phyloP scores from a whole-genome alignment of 2,113 vertebrate genomes.

The Onychostoma macrolepis region DNA sequence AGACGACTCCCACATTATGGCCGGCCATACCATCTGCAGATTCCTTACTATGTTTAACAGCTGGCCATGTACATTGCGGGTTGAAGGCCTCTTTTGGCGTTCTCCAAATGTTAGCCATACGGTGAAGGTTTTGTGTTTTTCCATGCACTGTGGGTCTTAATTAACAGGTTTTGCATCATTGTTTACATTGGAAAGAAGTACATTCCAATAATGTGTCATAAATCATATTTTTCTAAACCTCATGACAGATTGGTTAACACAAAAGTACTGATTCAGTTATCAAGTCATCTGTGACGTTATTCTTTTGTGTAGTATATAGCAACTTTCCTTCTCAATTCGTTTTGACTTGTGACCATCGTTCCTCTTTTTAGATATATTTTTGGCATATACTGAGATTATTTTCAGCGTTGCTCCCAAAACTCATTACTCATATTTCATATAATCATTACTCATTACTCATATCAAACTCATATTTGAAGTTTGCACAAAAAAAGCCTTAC shows the following conservation, averaged over 20 bases:
- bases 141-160: neutral
- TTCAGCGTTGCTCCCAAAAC: neutral
- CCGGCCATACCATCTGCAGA: neutral
- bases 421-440: too few species aligned
- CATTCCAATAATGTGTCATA: neutral
- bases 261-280: neutral
- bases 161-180: neutral
- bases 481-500: too few species aligned
- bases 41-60: conserved; percentile 8
- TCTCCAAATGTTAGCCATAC: neutral
- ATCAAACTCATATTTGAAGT: neutral
- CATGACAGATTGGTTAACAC: neutral
- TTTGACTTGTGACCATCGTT: neutral
- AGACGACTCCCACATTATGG: neutral
- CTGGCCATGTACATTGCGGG: neutral
- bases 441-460: too few species aligned
- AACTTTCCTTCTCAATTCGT: neutral
- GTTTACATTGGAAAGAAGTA: neutral
- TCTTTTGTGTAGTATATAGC: neutral
- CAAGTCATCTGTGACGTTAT: neutral
- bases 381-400: neutral
- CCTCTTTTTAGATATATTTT: neutral
- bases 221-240: neutral
- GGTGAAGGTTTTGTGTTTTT: neutral
- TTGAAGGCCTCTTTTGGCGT: neutral